Percentiles rank a stretch among this genome's conserved stretches.
These are phyloP conservation scores for Epiblema foenella DNA, from an alignment of 2,888 invertebrate species.

Conservation along the genomic window DNA sequence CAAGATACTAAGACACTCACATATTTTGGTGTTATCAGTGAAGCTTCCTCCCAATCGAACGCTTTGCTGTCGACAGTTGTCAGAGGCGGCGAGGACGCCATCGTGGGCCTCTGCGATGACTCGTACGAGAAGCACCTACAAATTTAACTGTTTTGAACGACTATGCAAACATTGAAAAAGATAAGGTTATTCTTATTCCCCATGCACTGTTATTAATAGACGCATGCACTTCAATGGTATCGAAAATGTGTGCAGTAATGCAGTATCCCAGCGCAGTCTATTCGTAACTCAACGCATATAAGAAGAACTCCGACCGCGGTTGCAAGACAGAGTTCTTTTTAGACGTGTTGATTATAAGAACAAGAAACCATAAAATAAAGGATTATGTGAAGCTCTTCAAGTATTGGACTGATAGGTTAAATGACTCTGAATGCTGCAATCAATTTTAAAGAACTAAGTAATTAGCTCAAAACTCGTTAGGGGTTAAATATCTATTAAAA, in stretches of 20 bases:
- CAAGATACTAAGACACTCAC: constrained; percentile 57
- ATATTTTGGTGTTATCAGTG: constrained; percentile 73
- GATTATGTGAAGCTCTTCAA: background rate
- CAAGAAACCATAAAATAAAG: background rate
- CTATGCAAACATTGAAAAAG: background rate
- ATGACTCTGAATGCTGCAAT: background rate
- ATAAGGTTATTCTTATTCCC: background rate
- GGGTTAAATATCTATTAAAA: background rate
- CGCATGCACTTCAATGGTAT: background rate
- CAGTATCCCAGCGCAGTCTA: constrained; percentile 4
- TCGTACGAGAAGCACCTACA: constrained; percentile 91
- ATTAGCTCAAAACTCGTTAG: background rate
- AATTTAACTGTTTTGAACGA: constrained; percentile 27
- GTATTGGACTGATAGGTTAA: background rate
- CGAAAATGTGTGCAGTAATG: background rate
- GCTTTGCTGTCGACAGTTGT: constrained; percentile 74
- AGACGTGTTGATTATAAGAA: background rate
- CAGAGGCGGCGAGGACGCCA: constrained; percentile 78
- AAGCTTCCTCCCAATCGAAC: constrained; percentile 82
- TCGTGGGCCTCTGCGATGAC: constrained; percentile 85
- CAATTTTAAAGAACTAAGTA: background rate
- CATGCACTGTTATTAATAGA: constrained; percentile 22
- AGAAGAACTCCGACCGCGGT: background rate
- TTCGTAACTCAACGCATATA: background rate
- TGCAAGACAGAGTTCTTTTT: too few relatives aligned